Percentiles rank a stretch among this genome's conserved stretches.
Evolutionary conservation across 2,797 vertebrate genomes (phyloP).

Genomic region (Microchirus variegatus): DNA sequence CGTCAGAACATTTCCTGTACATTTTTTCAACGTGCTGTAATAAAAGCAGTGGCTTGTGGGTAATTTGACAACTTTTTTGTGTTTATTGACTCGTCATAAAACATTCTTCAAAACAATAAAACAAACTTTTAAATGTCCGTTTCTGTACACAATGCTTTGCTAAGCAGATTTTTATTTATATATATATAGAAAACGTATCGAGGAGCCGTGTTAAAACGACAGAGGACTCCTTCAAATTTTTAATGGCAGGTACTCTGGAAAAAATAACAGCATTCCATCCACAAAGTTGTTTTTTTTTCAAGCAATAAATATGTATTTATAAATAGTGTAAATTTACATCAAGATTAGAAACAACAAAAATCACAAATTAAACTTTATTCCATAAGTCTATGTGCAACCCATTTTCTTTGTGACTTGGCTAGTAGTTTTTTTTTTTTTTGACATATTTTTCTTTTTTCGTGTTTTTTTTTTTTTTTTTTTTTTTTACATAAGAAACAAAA

Average conservation of each 20-base stretch:
- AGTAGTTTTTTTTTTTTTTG: conserved; percentile 56
- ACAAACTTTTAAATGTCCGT: conserved; percentile 96
- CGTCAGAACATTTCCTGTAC: no score
- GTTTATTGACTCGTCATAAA: conserved; percentile 86
- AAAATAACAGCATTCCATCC: conserved; percentile 99
- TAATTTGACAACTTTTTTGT: conserved; percentile 81
- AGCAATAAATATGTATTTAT: conserved; percentile 99
- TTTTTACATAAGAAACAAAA: conserved; percentile 89
- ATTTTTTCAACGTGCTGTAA: no score
- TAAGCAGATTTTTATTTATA: conserved; percentile 99
- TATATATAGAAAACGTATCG: conserved; percentile 99
- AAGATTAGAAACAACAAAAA: conserved; percentile 96
- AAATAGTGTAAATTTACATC: conserved; percentile 99
- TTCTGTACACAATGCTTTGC: conserved; percentile 99
- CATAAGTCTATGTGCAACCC: conserved; percentile 99
- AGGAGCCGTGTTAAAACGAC: conserved; percentile 99
- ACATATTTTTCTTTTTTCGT: background rate
- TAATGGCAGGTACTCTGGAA: conserved; percentile 99
- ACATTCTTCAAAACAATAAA: conserved; percentile 97
- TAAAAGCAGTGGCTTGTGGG: conserved; percentile 15
- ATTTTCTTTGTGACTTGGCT: conserved; percentile 98
- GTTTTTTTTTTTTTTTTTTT: conserved; percentile 58
- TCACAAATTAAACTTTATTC: conserved; percentile 98
- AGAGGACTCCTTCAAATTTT: conserved; percentile 99
- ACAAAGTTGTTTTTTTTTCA: conserved; percentile 91